These are phyloP conservation scores for Oriolus oriolus DNA, from an alignment of 2,113 vertebrate genomes.

Conservation along the genomic window DNA sequence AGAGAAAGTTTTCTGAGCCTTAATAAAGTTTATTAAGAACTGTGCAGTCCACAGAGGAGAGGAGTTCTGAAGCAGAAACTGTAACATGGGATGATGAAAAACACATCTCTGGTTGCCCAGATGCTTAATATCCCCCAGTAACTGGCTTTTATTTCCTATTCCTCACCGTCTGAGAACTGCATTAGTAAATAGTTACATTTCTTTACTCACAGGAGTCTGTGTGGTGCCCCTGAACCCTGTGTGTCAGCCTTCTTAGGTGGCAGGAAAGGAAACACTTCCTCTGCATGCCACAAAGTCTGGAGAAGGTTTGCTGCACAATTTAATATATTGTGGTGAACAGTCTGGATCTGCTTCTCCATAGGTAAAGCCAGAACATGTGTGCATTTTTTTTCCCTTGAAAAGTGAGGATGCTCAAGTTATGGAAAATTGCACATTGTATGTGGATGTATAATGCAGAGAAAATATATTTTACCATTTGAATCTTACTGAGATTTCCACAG, in stretches of 20 bases:
- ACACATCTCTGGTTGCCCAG: background rate
- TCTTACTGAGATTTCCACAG: background rate
- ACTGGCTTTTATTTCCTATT: background rate
- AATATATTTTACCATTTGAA: background rate
- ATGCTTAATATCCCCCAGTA: background rate
- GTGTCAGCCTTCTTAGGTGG: background rate
- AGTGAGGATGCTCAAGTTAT: background rate
- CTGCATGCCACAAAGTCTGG: fast-evolving
- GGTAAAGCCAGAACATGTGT: background rate
- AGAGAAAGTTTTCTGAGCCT: background rate
- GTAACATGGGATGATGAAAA: background rate
- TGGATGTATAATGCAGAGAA: background rate
- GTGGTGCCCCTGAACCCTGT: background rate
- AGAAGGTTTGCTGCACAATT: background rate
- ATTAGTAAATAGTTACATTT: background rate
- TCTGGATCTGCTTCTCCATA: background rate
- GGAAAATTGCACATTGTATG: background rate
- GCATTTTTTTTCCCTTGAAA: background rate
- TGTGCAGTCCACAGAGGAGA: background rate
- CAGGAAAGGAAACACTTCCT: background rate
- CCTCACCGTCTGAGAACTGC: background rate
- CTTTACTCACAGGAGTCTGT: background rate
- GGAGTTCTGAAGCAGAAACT: background rate
- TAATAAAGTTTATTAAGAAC: background rate
- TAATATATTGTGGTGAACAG: background rate